Evolutionary conservation across 2,888 invertebrate species (phyloP).

Genomic region (Drosophila prolongata): DNA sequence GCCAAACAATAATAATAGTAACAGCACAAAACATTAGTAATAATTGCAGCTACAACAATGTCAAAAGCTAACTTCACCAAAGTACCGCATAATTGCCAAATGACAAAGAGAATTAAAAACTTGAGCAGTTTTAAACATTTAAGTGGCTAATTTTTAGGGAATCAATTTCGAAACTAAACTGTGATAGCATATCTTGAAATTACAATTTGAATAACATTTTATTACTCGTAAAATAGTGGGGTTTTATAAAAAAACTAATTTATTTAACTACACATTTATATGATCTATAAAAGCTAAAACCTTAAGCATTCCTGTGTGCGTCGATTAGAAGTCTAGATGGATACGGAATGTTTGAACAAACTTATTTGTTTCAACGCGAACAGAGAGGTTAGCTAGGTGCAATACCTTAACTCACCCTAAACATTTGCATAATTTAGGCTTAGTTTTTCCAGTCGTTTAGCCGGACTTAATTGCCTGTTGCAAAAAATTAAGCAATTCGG

Average conservation of each 20-base stretch:
- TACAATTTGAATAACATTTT: too few relatives aligned
- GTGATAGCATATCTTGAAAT: too few relatives aligned
- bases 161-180: neutral
- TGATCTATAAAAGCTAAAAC: too few relatives aligned
- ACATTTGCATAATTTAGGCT: slow-evolving; percentile 12
- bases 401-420: neutral
- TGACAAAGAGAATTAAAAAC: slow-evolving; percentile 39
- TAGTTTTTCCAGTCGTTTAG: neutral
- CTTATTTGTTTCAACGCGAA: neutral
- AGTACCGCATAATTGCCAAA: slow-evolving; percentile 35
- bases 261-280: too few relatives aligned
- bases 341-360: neutral
- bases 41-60: slow-evolving; percentile 27
- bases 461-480: slow-evolving; percentile 10
- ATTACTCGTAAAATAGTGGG: too few relatives aligned
- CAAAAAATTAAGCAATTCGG: slow-evolving; percentile 18
- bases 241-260: too few relatives aligned
- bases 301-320: neutral
- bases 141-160: slow-evolving; percentile 4
- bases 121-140: slow-evolving; percentile 21
- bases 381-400: slow-evolving; percentile 2
- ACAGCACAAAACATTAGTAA: slow-evolving; percentile 33
- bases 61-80: slow-evolving; percentile 21
- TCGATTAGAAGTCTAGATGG: neutral
- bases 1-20: slow-evolving; percentile 30